A percentile compares a stretch with the other conserved stretches of the same genome.
Conservation (phyloP, 2,797 vertebrate genomes). For the Falco novaeseelandiae region DNA sequence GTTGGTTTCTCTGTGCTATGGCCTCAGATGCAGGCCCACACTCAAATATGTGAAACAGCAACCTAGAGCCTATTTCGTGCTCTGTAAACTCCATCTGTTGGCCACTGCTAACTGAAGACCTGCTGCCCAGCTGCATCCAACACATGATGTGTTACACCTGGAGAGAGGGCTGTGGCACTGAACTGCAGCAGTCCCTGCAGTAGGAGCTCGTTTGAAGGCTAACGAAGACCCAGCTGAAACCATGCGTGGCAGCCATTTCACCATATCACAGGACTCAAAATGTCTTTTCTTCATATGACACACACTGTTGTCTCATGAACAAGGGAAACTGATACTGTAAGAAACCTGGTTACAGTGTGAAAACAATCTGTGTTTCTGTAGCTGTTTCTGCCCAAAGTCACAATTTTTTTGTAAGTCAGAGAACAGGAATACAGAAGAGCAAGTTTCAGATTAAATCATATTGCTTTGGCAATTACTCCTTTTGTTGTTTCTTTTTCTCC, state of each 20-base stretch:
- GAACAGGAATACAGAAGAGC: not conserved
- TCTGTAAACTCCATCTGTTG: not conserved
- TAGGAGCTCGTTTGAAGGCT: not conserved
- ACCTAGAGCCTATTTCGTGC: not conserved
- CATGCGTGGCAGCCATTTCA: not conserved
- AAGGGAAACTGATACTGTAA: not conserved
- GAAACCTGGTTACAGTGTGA: not conserved
- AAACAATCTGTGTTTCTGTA: not conserved
- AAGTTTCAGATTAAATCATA: not conserved
- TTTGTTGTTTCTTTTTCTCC: not conserved
- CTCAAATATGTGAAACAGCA: not conserved
- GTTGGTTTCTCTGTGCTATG: rapidly evolving
- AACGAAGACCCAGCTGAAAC: not conserved
- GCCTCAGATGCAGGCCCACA: not conserved
- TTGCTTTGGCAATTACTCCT: not conserved
- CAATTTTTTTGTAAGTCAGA: not conserved
- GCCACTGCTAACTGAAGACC: rapidly evolving
- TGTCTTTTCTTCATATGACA: not conserved
- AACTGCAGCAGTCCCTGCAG: not conserved
- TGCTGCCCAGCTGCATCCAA: not conserved
- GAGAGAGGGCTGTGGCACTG: not conserved
- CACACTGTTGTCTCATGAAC: not conserved
- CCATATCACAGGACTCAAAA: not conserved
- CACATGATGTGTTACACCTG: not conserved
- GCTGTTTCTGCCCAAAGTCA: not conserved